Evolutionary conservation across 2,113 vertebrate species (phyloP).

Genomic region (Mesocricetus auratus): DNA sequence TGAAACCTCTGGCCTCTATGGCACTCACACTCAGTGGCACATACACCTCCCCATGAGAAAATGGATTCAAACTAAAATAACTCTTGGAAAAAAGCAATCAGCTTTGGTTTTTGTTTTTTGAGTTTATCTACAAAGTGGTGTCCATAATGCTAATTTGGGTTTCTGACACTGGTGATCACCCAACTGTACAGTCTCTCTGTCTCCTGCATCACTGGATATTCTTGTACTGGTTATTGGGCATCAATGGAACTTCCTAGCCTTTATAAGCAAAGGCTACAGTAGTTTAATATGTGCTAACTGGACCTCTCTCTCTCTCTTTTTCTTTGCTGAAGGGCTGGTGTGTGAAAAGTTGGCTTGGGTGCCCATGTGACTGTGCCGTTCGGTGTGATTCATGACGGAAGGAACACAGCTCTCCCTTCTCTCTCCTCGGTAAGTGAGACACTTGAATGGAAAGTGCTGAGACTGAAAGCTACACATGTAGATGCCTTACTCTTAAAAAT

Average conservation of each 20-base stretch:
- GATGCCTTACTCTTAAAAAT: not conserved
- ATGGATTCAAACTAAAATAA: not conserved
- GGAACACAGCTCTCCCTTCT: fast-evolving
- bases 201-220: not conserved
- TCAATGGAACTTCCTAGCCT: not conserved
- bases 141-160: fast-evolving
- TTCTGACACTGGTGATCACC: no score
- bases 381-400: slow-evolving; percentile 57
- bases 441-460: not conserved
- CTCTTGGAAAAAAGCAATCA: not conserved
- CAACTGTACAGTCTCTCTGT: not conserved
- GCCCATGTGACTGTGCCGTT: not conserved
- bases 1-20: not conserved
- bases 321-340: slow-evolving; percentile 11
- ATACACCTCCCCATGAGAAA: not conserved
- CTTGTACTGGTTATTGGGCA: not conserved
- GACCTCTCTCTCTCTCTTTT: not conserved
- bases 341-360: not conserved
- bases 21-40: no score
- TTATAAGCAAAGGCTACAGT: not conserved
- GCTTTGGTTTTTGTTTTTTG: not conserved
- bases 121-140: no score
- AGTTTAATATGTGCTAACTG: not conserved
- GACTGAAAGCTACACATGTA: fast-evolving
- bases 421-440: slow-evolving; percentile 66